phyloP scores from a whole-genome alignment of 35 echinoderm and acorn worm species.

The Nesometra sesokonis region DNA sequence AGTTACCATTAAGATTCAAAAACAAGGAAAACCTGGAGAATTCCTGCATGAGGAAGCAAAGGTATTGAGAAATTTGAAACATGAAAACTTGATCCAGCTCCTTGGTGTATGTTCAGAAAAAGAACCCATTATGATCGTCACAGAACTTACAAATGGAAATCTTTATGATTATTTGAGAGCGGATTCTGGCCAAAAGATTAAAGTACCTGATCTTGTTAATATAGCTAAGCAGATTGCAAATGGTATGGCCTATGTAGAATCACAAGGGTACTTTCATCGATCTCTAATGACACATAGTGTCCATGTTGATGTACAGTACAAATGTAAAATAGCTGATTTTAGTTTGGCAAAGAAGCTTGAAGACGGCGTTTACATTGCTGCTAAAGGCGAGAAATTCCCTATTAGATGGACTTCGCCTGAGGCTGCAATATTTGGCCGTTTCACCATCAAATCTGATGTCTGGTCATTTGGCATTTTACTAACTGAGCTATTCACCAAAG shows the following conservation, averaged over 20 bases:
- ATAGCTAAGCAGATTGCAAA: slow-evolving; percentile 49
- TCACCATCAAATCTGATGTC: slow-evolving; percentile 67
- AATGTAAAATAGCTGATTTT: slow-evolving; percentile 84
- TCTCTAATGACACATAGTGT: slow-evolving; percentile 72
- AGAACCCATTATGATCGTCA: too few species aligned
- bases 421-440: slow-evolving; percentile 34
- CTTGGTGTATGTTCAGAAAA: not conserved
- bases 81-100: not conserved
- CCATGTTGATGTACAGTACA: slow-evolving; percentile 40
- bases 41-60: not conserved
- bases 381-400: slow-evolving; percentile 55
- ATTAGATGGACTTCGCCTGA: slow-evolving; percentile 62
- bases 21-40: not conserved
- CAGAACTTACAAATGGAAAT: too few species aligned
- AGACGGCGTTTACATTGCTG: slow-evolving; percentile 53
- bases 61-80: not conserved
- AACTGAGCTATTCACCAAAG: slow-evolving; percentile 45
- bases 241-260: slow-evolving; percentile 59
- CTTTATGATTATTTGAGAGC: too few species aligned
- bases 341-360: slow-evolving; percentile 67
- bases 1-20: not conserved
- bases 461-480: slow-evolving; percentile 68
- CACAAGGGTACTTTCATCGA: slow-evolving; percentile 56
- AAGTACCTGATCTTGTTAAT: too few species aligned
- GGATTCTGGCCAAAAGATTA: too few species aligned